These are phyloP conservation scores for Sceloporus tristichus DNA, from an alignment of 2,113 vertebrate genomes.

Conservation along the genomic window DNA sequence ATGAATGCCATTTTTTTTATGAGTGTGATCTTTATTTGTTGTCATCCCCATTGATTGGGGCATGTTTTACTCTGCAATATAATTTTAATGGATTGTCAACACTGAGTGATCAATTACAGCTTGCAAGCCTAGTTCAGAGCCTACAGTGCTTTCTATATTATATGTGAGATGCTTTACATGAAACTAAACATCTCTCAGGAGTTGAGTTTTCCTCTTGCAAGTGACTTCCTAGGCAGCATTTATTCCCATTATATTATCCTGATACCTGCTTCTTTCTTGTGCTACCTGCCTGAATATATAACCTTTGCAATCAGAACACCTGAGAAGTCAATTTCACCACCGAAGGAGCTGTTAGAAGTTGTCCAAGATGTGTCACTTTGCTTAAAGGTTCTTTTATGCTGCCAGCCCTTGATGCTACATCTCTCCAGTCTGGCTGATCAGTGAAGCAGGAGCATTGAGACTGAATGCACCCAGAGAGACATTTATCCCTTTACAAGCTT, in stretches of 20 bases:
- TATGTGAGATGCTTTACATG: neutral
- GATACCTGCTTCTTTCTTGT: conserved; percentile 47
- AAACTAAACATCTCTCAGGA: neutral
- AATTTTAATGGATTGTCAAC: neutral
- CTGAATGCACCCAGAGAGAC: no score
- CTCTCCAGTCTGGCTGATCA: neutral
- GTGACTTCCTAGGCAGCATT: conserved; percentile 31
- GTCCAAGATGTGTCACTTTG: neutral
- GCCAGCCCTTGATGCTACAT: neutral
- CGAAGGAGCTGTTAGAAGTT: conserved; percentile 42
- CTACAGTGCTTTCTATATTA: neutral
- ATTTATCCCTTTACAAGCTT: conserved; percentile 17
- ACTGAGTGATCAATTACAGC: neutral
- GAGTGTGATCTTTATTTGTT: neutral
- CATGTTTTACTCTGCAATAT: neutral
- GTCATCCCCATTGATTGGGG: neutral
- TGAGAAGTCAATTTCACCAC: conserved; percentile 52
- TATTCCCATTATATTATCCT: neutral
- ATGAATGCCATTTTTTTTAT: neutral
- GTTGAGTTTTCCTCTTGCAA: neutral
- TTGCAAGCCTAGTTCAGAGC: neutral
- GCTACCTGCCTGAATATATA: conserved; percentile 40
- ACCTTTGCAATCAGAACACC: conserved; percentile 32
- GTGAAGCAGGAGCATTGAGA: neutral
- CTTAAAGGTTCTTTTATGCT: neutral